Evolutionary conservation across 2,888 invertebrate species (phyloP), one percentile per base, ranked within the genome.

Genomic region (Dasypolia templi): DNA sequence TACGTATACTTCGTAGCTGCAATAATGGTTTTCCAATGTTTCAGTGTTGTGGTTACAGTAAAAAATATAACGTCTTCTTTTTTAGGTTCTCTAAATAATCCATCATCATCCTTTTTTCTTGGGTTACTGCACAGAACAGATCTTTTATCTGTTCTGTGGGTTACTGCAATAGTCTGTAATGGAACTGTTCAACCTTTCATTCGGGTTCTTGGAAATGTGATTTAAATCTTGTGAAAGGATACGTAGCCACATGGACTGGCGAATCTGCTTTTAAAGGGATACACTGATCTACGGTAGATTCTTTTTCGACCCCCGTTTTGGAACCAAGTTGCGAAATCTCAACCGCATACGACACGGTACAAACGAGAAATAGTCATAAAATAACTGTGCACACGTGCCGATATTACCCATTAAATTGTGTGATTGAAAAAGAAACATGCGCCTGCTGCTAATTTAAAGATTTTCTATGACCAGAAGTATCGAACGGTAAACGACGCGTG

Each of bases 401-500:
- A 62, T 70, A 58, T 49, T 22, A 55, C 7, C 17, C 46, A 42
- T 77, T 53, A 26, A 3, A 70, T 14, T 29, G 17, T 46, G n/a
- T 59, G 29, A 46, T 58, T 51, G 44, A 58, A 71, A 69, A 49
- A 29, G 0, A 32, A 56, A 55, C 12, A 26, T 29, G 19, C 17
- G 9, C 22, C n/a, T n/a, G n/a, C n/a, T n/a, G n/a, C n/a, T 49
- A 35, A 64, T 56, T 42, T 61, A 56, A 19, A 49, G n/a, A 61
- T 55, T 63, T 69, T 65, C 61, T 72, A 72, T 46, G 49, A 46
- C 26, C 4, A 11, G 35, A 66, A 35, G 11, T 63, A 42, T n/a
- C 51, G 55, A 64, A 72, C 32, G 44, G 75, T 65, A 63, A 55
- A 26, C 22, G 66, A 62, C 53, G 70, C 77, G 79, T 85, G 83